Base-by-base conservation (phyloP, 2,888 invertebrate species). In the Agonopterix alstromeriana region DNA sequence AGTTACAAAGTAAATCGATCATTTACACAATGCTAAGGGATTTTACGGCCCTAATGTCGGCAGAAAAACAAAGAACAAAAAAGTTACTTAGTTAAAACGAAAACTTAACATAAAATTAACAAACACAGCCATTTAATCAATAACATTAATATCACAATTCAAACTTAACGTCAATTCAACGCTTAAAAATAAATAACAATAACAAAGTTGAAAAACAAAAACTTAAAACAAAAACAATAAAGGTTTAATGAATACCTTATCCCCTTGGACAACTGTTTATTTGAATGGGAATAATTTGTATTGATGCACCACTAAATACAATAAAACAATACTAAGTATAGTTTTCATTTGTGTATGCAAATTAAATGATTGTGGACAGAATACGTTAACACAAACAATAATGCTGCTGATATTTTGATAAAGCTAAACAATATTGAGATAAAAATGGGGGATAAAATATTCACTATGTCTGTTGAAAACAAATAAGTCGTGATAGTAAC, bases 21-120 rank as follows among this genome's bases (percentile, higher is more conserved):
- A 27, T 27, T 27, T 27, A 27, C 27, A 27, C 27, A 27, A 27
- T 27, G 27, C 5, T 50, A 51, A 54, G 54, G 56, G 38, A 38
- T 38, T 9, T n/a, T 9, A 57, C 57, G 55, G 73, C 88, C 86
- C 79, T 87, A 88, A 87, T 85, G 88, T 74, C 85, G 82, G 85
- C 59, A 54, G 48, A 56, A 64, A 67, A 71, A 71, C 71, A 81
- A 76, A 57, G 67, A 79, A 80, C 70, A 74, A 73, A 58, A 59
- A 38, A 8, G n/a, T 10, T 11, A 42, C 42, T 72, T 63, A 62
- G 75, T 81, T 82, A 76, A 85, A 87, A 87, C 83, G 74, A 81
- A 87, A 87, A 88, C 86, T 88, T 83, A 88, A 88, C 86, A 84
- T 86, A 86, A 88, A 87, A 87, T 77, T 86, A 88, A 86, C 87